These are phyloP conservation scores for Trachelus iudaicus DNA, from an alignment of 2,888 invertebrate species.

Conservation along the genomic window DNA sequence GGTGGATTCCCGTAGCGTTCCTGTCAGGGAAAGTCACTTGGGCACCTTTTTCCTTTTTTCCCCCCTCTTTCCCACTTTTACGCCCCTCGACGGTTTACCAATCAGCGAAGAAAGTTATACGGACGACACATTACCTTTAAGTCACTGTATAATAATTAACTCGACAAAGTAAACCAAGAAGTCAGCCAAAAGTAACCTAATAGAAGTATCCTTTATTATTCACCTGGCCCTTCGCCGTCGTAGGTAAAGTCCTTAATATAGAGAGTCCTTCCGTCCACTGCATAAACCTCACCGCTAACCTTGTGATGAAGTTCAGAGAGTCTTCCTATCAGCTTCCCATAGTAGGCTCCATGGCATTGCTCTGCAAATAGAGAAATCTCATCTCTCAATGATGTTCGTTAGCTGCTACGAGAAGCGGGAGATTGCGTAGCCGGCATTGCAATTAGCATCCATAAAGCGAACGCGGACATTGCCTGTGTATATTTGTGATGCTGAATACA, in stretches of 20 bases:
- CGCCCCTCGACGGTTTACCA: background rate
- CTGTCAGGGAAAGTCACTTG: conserved; percentile 23
- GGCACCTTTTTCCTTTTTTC: background rate
- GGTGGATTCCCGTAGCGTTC: conserved; percentile 13
- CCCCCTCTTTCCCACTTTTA: conserved; percentile 1
- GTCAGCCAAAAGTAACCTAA: background rate
- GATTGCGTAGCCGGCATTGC: background rate
- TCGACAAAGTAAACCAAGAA: background rate
- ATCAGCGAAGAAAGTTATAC: background rate
- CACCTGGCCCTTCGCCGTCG: conserved; percentile 92
- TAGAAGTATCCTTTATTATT: conserved; percentile 33
- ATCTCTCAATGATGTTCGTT: background rate
- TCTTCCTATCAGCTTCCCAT: conserved; percentile 82
- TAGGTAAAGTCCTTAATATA: conserved; percentile 90
- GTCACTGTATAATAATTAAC: background rate
- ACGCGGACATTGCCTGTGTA: background rate
- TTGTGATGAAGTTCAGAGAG: conserved; percentile 85
- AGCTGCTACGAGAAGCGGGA: conserved; percentile 1
- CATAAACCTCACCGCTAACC: conserved; percentile 87
- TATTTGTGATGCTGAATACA: conserved; percentile 3
- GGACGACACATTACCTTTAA: background rate
- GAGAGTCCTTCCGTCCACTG: conserved; percentile 87
- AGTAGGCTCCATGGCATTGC: conserved; percentile 70
- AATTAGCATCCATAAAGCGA: background rate
- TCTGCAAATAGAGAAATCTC: conserved; percentile 42